These are phyloP conservation scores for Periphyllus acericola DNA, from an alignment of 2,888 invertebrate genomes.

Conservation along the genomic window DNA sequence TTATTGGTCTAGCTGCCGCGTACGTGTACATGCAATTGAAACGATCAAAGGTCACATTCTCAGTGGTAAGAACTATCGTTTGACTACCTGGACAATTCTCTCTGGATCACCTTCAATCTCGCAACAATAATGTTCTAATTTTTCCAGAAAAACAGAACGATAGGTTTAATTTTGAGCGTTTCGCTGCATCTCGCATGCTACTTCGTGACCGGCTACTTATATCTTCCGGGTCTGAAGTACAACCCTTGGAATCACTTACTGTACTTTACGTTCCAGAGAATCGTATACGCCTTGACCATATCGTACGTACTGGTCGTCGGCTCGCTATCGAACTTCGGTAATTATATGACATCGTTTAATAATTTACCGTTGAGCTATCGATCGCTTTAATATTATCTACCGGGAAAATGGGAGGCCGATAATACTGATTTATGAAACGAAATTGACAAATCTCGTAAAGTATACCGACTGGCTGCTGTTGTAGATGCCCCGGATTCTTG, in stretches of 20 bases:
- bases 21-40: conserved; percentile 63
- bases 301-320: conserved; percentile 32
- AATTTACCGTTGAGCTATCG: background rate
- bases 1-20: conserved; percentile 64
- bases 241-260: conserved; percentile 35
- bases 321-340: conserved; percentile 36
- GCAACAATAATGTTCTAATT: background rate
- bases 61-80: background rate
- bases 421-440: no score
- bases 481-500: no score
- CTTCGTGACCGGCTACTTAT: conserved; percentile 23
- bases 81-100: background rate
- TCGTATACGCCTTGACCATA: background rate
- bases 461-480: no score
- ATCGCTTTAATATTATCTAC: no score
- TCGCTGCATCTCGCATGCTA: background rate
- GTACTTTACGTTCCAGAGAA: conserved; percentile 35
- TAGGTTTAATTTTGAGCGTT: background rate
- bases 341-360: background rate
- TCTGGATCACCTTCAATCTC: no score
- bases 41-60: conserved; percentile 5
- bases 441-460: no score
- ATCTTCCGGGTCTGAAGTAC: conserved; percentile 9
- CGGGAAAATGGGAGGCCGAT: no score
- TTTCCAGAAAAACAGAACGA: background rate